A percentile compares a stretch with the other conserved stretches of the same genome.
Conservation (phyloP, 2,888 invertebrate genomes). For the Schizotus pectinicornis region DNA sequence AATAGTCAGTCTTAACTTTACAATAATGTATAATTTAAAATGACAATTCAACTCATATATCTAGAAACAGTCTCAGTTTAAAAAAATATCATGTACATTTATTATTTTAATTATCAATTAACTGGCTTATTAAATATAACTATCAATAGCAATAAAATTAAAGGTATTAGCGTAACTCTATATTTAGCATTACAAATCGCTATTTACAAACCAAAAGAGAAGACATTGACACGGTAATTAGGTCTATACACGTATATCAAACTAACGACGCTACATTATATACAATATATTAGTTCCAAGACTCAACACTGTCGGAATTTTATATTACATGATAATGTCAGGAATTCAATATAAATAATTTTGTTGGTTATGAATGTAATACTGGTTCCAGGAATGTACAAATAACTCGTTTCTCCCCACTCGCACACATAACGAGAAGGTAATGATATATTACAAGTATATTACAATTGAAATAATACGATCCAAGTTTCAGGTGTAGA, state of each 20-base stretch:
- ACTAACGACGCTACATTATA: neutral
- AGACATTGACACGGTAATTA: conserved; percentile 4
- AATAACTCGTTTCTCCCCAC: conserved; percentile 1
- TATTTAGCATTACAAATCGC: no score
- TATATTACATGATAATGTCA: conserved; percentile 7
- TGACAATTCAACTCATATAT: neutral
- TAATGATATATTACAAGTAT: conserved; percentile 22
- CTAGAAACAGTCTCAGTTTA: neutral
- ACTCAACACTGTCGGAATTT: conserved; percentile 1
- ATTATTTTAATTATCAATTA: neutral
- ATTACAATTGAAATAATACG: conserved; percentile 15
- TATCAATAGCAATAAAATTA: neutral
- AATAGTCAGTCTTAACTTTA: conserved; percentile 6
- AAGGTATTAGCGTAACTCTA: neutral
- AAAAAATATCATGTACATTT: conserved; percentile 4
- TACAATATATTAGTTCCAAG: conserved; percentile 1
- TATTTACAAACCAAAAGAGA: conserved; percentile 8
- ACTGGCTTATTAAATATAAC: neutral
- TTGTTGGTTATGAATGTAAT: conserved; percentile 20
- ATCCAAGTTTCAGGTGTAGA: conserved; percentile 21
- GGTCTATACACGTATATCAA: conserved; percentile 2
- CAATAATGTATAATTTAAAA: neutral
- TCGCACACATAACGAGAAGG: conserved; percentile 13
- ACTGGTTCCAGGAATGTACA: conserved; percentile 15
- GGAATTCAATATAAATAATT: conserved; percentile 2